Evolutionary conservation across 1,140 invertebrate species (phyloP), one percentile per base, ranked within the genome.

Genomic region (Geopemphigus sp.): DNA sequence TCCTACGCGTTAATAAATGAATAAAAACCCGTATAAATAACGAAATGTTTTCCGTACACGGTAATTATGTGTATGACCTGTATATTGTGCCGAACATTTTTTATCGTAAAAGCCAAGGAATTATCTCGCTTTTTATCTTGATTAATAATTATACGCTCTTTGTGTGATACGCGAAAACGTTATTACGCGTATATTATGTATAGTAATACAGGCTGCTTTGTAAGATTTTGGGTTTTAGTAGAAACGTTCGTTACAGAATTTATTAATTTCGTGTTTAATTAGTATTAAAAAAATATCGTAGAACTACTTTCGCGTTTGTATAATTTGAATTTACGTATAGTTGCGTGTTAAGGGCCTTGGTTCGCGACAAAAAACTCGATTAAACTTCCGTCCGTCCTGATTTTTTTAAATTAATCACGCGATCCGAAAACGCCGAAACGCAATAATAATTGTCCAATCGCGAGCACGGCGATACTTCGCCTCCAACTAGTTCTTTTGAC

Each of bases 391-490:
- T 68, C 47, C 11, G 10, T 17, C 64, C 5, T 68, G 22, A 50
- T 68, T 47, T 50, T 39, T 47, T 45, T 24, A 68, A 50, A 50
- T 68, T 50, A 68, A 68, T 68, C 66, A 68, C 22, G 66, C 45
- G 22, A 68, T 68, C 50, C 6, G 6, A 68, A 68, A 68, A 68
- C 45, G 22, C 39, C 66, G 17, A 26, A 26, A 17, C 17, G 11
- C 53, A 54, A 54, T 54, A 54, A 8, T 50, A 50, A 66, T 66
- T 45, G 10, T 66, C 11, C 63, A 39, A 24, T 66, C 19, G 1
- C 19, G 19, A 54, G 15, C 2, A 15, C 26, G 32, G 19, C 19
- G 10, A 39, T 22, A 66, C 19, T 66, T 66, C 14, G 63, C 11
- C 14, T 64, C 61, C 19, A 39, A 39, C 32, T n/a, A 64, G 24